Conservation (phyloP, 2,797 vertebrate species). For the Premnoplex brunnescens region DNA sequence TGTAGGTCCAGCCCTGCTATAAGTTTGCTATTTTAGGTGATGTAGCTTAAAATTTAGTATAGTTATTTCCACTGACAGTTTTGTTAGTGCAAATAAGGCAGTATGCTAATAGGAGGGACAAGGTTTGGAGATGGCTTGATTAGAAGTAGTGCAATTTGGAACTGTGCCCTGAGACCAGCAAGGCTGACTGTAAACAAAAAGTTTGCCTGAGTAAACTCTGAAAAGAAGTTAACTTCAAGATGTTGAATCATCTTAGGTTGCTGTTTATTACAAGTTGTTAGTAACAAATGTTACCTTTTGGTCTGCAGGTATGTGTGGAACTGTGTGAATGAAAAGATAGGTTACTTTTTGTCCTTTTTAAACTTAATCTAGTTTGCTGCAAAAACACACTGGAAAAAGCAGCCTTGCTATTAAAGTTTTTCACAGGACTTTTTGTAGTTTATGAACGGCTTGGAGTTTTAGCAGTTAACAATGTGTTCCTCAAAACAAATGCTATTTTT, state of each 20-base stretch:
- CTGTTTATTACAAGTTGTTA: background rate
- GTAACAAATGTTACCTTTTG: background rate
- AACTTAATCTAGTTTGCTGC: background rate
- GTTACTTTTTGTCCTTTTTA: background rate
- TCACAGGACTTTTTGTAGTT: background rate
- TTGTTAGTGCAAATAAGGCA: background rate
- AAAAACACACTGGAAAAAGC: background rate
- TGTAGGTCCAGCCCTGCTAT: background rate
- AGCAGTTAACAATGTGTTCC: background rate
- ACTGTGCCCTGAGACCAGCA: background rate
- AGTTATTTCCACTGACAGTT: background rate
- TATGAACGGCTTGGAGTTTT: background rate
- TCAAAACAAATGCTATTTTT: background rate
- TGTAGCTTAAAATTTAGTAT: background rate
- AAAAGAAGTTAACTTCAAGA: background rate
- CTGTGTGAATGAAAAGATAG: background rate
- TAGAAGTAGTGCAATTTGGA: background rate
- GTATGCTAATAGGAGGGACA: background rate
- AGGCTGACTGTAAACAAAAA: background rate
- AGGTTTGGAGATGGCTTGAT: background rate
- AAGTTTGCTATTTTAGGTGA: background rate
- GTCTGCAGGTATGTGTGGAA: background rate
- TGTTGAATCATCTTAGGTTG: background rate
- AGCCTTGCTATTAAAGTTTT: background rate
- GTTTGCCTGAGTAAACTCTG: background rate